Evolutionary conservation across 2,113 vertebrate species (phyloP).

Genomic region (Myocastor coypus): DNA sequence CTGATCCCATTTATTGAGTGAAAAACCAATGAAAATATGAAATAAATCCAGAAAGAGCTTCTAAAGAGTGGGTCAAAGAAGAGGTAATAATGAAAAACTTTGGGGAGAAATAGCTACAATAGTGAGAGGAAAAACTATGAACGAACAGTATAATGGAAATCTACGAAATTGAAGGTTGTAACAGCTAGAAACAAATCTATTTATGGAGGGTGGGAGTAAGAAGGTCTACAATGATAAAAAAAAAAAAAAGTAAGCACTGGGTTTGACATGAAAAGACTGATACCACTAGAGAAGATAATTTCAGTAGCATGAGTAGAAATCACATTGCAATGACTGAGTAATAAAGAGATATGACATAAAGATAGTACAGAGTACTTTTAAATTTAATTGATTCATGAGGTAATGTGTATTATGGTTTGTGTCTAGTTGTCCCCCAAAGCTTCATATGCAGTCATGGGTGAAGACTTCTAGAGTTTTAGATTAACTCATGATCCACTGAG

Average conservation of each 20-base stretch:
- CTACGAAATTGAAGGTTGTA: neutral
- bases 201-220: neutral
- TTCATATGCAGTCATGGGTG: too few species aligned
- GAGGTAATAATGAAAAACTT: neutral
- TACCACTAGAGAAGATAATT: neutral
- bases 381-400: neutral
- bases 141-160: neutral
- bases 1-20: neutral
- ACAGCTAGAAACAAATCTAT: neutral
- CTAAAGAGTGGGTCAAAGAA: neutral
- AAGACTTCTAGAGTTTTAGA: too few species aligned
- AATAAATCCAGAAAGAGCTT: conserved; percentile 22
- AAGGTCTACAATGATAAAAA: neutral
- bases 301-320: neutral
- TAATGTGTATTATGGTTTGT: too few species aligned
- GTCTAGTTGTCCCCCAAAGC: too few species aligned
- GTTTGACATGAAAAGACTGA: neutral
- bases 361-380: neutral
- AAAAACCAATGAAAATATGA: neutral
- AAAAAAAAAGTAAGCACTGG: neutral
- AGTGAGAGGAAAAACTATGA: neutral
- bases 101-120: neutral
- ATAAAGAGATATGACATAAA: neutral
- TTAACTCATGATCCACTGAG: too few species aligned
- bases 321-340: neutral